phyloP scores from a whole-genome alignment of 2,113 vertebrate genomes.

The Rhynchomys soricoides region DNA sequence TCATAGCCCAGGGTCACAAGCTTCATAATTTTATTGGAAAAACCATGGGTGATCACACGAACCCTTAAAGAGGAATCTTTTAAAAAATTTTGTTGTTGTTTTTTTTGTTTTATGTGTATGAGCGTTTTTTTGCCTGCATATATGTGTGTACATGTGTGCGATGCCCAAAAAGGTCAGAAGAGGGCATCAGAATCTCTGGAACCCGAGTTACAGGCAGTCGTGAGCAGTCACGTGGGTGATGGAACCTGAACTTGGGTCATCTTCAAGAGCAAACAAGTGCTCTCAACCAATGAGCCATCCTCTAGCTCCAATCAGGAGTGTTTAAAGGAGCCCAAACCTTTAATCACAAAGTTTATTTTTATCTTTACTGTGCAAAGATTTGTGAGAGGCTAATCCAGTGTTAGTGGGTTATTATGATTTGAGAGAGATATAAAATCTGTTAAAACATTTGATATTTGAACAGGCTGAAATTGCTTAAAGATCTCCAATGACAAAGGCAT shows the following conservation, averaged over 20 bases:
- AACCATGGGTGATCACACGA: background rate
- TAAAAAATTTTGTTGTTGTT: no score
- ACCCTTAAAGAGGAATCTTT: background rate
- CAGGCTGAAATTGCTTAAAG: background rate
- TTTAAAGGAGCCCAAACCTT: conserved; percentile 8
- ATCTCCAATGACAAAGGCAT: background rate
- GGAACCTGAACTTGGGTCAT: background rate
- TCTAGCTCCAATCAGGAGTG: background rate
- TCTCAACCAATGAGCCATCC: background rate
- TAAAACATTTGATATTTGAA: conserved; percentile 7
- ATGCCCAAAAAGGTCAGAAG: background rate
- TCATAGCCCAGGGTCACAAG: background rate
- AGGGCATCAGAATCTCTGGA: background rate
- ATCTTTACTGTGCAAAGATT: background rate
- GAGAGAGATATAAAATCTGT: background rate
- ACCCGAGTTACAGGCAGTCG: background rate
- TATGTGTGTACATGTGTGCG: background rate
- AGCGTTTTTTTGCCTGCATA: background rate
- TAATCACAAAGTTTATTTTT: background rate
- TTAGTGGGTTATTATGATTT: no score
- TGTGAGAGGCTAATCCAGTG: background rate
- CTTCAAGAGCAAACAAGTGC: background rate
- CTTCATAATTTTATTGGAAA: background rate
- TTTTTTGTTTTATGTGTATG: background rate
- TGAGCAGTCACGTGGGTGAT: background rate